Evolutionary conservation across 1,140 invertebrate species (phyloP), one percentile per base, ranked within the genome.

Genomic region (Hylaeus volcanicus): DNA sequence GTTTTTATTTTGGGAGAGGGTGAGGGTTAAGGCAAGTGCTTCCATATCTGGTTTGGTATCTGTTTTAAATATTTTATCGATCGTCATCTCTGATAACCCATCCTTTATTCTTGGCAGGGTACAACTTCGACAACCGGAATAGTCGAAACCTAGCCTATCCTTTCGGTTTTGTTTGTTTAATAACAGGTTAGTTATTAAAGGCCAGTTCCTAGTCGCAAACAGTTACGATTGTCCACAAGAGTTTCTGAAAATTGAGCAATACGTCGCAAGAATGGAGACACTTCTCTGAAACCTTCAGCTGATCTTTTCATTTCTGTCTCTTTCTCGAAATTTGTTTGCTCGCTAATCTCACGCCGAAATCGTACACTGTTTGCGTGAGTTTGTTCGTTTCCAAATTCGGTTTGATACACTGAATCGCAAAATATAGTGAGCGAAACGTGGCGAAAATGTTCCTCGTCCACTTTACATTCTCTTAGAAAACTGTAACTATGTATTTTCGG

Each of bases 191-290:
- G 60, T 58, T 73, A 56, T 73, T 60, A 15, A 76, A 66, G 72
- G 51, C 65, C 65, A 56, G 15, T 58, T 43, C 12, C 68, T 77
- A 41, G 68, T 70, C 41, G 74, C 66, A 71, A 72, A 60, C 73
- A 82, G 68, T 75, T 77, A 73, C 26, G 72, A 74, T 74, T 74
- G 48, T 65, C 65, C 74, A 45, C 71, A 69, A 66, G 56, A 71
- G 81, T 83, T 83, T 85, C 83, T 79, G 81, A 85, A 83, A 83
- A 81, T 79, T 66, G 80, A 81, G 71, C 48, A 66, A 81, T 61
- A 69, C 56, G 55, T 77, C 60, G 75, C 81, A 85, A 79, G 74
- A 26, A 26, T 26, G 70, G 71, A 79, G 74, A 9, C 9, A 26
- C 43, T 79, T 83, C 48, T 45, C 53, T 41, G 55, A 64, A 11